Evolutionary conservation across 2,888 invertebrate species (phyloP), one percentile per base, ranked within the genome.

Genomic region (Rutpela maculata): DNA sequence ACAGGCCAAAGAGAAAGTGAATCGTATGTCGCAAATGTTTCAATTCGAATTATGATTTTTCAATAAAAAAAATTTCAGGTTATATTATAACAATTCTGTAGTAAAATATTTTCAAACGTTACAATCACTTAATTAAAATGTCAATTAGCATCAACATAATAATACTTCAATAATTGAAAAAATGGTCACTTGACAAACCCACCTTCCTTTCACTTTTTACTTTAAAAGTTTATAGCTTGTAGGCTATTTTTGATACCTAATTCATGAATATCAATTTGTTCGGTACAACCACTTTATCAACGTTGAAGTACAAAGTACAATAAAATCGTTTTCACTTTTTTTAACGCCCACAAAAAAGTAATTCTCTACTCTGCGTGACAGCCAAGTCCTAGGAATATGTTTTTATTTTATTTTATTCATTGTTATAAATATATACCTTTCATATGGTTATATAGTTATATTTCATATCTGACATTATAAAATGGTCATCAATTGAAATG

Each of bases 201-300:
- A 50, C 50, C 43, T 50, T 50, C 50, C 50, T 50, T 50, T 50
- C 50, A 50, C 50, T 50, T 50, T n/a, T 50, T 50, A 50, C 31
- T 50, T n/a, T 6, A n/a, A 50, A 43, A 50, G 1, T 50, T 50
- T 50, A n/a, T 50, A 50, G 1, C n/a, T 50, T 50, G 50, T 50
- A 50, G n/a, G n/a, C 1, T 4, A 17, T 50, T 50, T 50, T 50
- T 50, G 12, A 12, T 50, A 50, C n/a, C 12, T 50, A 15, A 0
- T 15, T 12, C n/a, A n/a, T 6, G 1, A 50, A 50, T 35, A 9
- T 35, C 9, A 50, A 17, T 50, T 43, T 43, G 1, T 43, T 43
- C 5, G 2, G 50, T n/a, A 50, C 6, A 17, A 50, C 12, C 50
- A n/a, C n/a, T 50, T 50, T 50, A 50, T 50, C 50, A 50, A 50